A percentile compares a stretch with the other conserved stretches of the same genome.
phyloP scores from a whole-genome alignment of 2,888 invertebrate genomes.

The Siphlonurus alternatus region DNA sequence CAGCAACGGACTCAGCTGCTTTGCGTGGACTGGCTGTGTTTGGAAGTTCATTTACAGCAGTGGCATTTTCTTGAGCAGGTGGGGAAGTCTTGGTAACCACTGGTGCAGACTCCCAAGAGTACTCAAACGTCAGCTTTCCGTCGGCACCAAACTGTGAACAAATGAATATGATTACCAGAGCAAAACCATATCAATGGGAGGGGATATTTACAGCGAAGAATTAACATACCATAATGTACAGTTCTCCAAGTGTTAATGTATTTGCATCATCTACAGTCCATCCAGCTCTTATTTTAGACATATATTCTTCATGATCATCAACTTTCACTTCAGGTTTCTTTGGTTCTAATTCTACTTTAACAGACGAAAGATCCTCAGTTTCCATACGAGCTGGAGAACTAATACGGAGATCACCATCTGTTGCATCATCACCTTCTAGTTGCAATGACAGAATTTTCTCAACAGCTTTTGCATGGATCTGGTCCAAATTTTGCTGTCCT shows the following conservation, averaged over 20 bases:
- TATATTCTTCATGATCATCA: slow-evolving; percentile 5
- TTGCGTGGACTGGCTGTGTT: not conserved
- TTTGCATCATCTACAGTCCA: slow-evolving; percentile 66
- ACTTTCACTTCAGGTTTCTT: slow-evolving; percentile 10
- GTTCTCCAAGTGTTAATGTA: slow-evolving; percentile 71
- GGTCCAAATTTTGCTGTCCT: not conserved
- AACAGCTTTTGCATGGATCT: slow-evolving; percentile 16
- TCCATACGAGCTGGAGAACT: slow-evolving; percentile 20
- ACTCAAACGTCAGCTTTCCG: slow-evolving; percentile 57
- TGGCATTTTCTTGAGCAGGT: not conserved
- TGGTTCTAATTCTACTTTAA: slow-evolving; percentile 20
- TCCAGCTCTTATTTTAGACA: slow-evolving; percentile 39
- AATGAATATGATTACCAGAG: not conserved
- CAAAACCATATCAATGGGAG: not conserved
- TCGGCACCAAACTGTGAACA: slow-evolving; percentile 46
- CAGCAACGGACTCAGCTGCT: not conserved
- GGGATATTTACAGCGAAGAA: not conserved
- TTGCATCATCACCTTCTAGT: slow-evolving; percentile 25
- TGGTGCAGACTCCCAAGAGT: slow-evolving; percentile 51
- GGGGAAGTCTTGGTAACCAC: slow-evolving; percentile 12
- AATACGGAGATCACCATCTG: slow-evolving; percentile 36
- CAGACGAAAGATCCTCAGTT: not conserved
- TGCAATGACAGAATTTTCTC: slow-evolving; percentile 22
- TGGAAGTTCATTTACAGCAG: not conserved
- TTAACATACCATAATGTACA: slow-evolving; percentile 63